Evolutionary conservation across 2,797 vertebrate species (phyloP), one percentile per base, ranked within the genome.

Genomic region (Cryptoprocta ferox): DNA sequence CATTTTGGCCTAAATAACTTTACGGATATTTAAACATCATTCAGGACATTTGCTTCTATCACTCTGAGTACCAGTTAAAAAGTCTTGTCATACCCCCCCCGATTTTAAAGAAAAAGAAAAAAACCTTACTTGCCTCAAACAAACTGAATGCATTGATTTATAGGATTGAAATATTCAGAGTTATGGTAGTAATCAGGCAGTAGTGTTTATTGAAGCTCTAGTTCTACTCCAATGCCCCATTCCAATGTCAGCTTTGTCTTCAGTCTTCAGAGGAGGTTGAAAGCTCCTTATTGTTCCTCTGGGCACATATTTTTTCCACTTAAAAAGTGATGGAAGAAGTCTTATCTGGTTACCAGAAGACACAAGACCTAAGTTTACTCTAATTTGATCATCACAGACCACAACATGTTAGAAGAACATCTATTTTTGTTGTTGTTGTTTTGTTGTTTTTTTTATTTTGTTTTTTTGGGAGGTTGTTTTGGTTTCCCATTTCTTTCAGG

Each of bases 31-130:
- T 68, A 70, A 39, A 42, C 3, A 88, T 35, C 63, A 79, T 82
- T 89, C 12, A 89, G 19, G 21, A 59, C 30, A 82, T 81, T 39
- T 84, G 26, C 35, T 84, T 88, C 78, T 85, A 53, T 15, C 53
- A 45, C 4, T 87, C 14, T 63, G 32, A 24, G n/a, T 19, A 63
- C 66, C 12, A 19, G 5, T 66, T 91, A 24, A 21, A 93, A 86
- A 87, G 5, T 8, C 73, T 0, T 37, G 2, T 66, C 10, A 28
- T 63, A 71, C 2, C 6, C 13, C 15, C 15, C 39, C 26, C n/a
- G 19, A 28, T 89, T 89, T 61, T 59, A 93, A 71, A 59, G 12
- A 5, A 76, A 70, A 75, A 66, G 30, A 13, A 70, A 45, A 45
- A 1, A 12, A 19, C 9, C 24, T 70, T 0, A 42, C 24, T 50